phyloP scores from a whole-genome alignment of 2,797 vertebrate species.

The Syngnathus acus region DNA sequence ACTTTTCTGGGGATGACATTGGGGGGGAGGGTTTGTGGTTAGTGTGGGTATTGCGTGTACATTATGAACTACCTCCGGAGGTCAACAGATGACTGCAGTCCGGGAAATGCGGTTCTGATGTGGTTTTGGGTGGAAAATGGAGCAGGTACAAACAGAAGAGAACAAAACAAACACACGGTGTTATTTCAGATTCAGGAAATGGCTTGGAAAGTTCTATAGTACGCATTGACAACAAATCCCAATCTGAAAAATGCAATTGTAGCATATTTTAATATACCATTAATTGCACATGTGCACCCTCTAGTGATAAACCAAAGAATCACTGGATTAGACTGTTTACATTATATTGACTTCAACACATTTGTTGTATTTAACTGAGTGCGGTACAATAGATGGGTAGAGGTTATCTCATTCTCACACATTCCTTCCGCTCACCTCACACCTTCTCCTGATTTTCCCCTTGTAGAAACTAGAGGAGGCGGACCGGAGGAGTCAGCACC shows the following conservation, averaged over 20 bases:
- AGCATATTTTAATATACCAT: no score
- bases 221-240: no score
- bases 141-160: conserved; percentile 22
- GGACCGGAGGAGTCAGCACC: conserved; percentile 89
- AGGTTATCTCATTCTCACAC: no score
- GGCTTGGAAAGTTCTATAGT: not conserved
- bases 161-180: not conserved
- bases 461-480: conserved; percentile 94
- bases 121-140: conserved; percentile 31
- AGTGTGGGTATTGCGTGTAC: not conserved
- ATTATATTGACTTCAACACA: no score
- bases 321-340: no score
- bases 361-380: no score
- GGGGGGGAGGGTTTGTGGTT: not conserved
- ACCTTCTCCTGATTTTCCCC: not conserved
- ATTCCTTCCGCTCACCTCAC: not conserved
- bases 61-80: not conserved
- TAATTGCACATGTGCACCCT: no score
- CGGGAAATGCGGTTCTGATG: conserved; percentile 29
- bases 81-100: conserved; percentile 17
- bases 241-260: not conserved
- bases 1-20: not conserved
- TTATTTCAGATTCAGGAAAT: conserved; percentile 2
- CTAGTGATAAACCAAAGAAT: no score
- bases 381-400: no score